phyloP scores from a whole-genome alignment of 1,140 invertebrate species.

The Aphelenchoides fujianensis region DNA sequence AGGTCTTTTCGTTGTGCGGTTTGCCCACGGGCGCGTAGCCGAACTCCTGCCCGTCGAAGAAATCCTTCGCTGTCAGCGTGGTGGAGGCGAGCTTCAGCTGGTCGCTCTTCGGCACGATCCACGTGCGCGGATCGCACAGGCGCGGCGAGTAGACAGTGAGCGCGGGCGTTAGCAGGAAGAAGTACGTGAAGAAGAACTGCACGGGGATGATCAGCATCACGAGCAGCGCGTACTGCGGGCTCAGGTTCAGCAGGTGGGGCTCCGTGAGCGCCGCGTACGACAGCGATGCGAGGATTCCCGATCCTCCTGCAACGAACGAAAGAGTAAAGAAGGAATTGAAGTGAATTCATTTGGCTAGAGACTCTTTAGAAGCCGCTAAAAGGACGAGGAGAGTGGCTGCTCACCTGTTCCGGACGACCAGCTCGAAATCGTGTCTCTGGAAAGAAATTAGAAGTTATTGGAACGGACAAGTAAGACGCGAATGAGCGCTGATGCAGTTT shows the following conservation, averaged over 20 bases:
- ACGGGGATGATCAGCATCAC: constrained; percentile 40
- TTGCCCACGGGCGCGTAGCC: not conserved
- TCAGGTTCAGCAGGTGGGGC: constrained; percentile 32
- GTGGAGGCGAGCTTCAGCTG: not conserved
- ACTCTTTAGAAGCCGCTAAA: too few species aligned
- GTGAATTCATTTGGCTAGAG: too few species aligned
- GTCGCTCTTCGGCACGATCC: not conserved
- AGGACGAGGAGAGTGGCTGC: too few species aligned
- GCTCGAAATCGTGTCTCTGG: too few species aligned
- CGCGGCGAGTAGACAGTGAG: not conserved
- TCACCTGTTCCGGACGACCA: too few species aligned
- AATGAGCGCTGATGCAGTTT: too few species aligned
- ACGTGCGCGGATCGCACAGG: not conserved
- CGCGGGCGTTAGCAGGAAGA: not conserved
- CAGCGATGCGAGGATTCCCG: constrained; percentile 50
- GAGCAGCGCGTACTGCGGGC: constrained; percentile 28
- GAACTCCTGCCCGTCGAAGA: not conserved
- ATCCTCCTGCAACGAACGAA: constrained; percentile 47
- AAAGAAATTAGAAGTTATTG: too few species aligned
- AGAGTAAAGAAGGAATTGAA: too few species aligned
- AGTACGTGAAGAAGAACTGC: constrained; percentile 23
- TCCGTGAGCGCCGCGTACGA: constrained; percentile 39
- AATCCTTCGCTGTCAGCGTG: too few species aligned
- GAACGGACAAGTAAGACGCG: too few species aligned
- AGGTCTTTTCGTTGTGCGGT: not conserved